A percentile compares a stretch with the other conserved stretches of the same genome.
Conservation (phyloP, 2,797 vertebrate species). For the Hoplostethus mediterraneus region DNA sequence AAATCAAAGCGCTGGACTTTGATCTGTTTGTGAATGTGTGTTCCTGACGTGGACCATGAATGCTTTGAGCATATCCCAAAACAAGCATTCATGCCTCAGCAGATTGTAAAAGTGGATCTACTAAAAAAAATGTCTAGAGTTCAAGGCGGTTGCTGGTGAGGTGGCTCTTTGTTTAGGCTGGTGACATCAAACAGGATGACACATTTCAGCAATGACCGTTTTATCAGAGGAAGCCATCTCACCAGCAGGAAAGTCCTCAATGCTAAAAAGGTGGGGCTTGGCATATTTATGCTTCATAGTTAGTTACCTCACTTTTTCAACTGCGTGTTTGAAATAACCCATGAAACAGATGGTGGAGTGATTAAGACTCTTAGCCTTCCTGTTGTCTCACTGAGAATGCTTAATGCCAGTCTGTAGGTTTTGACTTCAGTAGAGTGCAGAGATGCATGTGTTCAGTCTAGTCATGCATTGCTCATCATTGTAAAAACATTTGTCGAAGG, state of each 20-base stretch:
- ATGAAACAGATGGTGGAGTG: too few relatives aligned
- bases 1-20: slow-evolving; percentile 37
- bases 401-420: too few relatives aligned
- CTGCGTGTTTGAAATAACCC: too few relatives aligned
- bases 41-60: slow-evolving; percentile 8
- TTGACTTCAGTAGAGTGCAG: background rate
- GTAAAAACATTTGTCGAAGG: background rate
- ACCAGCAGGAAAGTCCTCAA: background rate
- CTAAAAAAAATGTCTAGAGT: too few relatives aligned
- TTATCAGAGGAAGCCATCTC: background rate
- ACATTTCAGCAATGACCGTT: background rate
- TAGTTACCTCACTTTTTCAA: too few relatives aligned
- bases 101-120: slow-evolving; percentile 2
- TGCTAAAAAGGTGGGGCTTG: background rate
- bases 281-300: too few relatives aligned
- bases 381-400: too few relatives aligned
- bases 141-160: background rate
- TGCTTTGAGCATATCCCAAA: slow-evolving; percentile 12
- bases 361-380: too few relatives aligned
- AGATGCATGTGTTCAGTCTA: background rate
- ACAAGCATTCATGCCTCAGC: background rate
- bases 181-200: background rate
- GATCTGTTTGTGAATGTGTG: slow-evolving; percentile 32
- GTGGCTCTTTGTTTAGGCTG: background rate
- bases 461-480: too few relatives aligned